Percentiles rank a stretch among this genome's conserved stretches.
These are phyloP conservation scores for Microctenopoma steveboyesi DNA, from an alignment of 2,797 vertebrate species.

Conservation along the genomic window DNA sequence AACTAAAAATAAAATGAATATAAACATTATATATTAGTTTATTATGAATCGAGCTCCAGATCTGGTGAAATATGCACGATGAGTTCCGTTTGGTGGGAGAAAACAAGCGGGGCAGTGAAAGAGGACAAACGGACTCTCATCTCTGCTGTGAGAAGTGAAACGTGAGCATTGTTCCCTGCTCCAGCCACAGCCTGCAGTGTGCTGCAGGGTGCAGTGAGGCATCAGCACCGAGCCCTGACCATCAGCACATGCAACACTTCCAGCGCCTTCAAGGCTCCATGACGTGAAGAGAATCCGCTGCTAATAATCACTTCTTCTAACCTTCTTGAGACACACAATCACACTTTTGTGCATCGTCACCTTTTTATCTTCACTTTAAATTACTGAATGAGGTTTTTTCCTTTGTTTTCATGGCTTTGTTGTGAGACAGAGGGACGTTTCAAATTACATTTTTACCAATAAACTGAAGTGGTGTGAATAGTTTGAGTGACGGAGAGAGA, in stretches of 20 bases:
- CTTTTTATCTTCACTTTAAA: background rate
- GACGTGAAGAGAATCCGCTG: background rate
- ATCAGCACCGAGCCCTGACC: constrained; percentile 8
- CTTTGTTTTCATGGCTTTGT: no score
- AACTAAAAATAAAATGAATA: constrained; percentile 5
- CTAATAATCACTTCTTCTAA: background rate
- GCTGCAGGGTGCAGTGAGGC: background rate
- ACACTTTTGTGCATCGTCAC: background rate
- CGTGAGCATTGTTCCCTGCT: background rate
- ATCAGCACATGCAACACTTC: constrained; percentile 7
- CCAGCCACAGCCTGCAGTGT: constrained; percentile 8
- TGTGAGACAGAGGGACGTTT: background rate
- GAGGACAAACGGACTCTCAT: background rate
- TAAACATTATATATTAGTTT: background rate
- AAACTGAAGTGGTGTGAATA: background rate
- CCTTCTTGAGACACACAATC: background rate
- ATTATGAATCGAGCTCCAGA: background rate
- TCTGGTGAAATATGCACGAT: constrained; percentile 6
- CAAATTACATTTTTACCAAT: background rate
- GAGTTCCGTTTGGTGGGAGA: background rate
- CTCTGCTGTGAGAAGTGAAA: constrained; percentile 5
- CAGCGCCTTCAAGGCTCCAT: background rate
- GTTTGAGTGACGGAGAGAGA: background rate
- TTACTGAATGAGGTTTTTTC: background rate
- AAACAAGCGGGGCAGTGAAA: background rate